phyloP scores from a whole-genome alignment of 2,888 invertebrate species.

The Gnatocerus cornutus region DNA sequence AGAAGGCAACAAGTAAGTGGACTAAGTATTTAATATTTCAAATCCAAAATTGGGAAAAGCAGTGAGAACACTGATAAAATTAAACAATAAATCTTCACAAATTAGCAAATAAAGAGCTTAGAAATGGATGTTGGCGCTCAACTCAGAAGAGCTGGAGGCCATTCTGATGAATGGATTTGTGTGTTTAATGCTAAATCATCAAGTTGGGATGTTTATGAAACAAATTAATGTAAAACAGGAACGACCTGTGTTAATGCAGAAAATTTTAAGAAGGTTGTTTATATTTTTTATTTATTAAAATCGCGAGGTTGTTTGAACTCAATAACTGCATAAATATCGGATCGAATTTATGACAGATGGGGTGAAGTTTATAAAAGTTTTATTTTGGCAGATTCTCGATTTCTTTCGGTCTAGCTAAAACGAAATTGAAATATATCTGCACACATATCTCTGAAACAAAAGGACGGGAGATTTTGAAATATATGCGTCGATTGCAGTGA shows the following conservation, averaged over 20 bases:
- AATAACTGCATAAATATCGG: slow-evolving; percentile 32
- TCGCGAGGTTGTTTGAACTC: slow-evolving; percentile 7
- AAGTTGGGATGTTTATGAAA: slow-evolving; percentile 33
- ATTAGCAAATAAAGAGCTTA: slow-evolving; percentile 43
- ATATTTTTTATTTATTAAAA: slow-evolving; percentile 12
- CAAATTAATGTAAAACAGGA: slow-evolving; percentile 20
- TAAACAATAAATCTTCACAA: slow-evolving; percentile 37
- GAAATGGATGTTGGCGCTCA: slow-evolving; percentile 26
- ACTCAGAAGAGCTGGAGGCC: slow-evolving; percentile 21
- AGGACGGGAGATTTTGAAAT: slow-evolving; percentile 51
- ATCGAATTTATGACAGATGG: slow-evolving; percentile 44
- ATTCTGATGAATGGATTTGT: slow-evolving; percentile 35
- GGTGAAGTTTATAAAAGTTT: slow-evolving; percentile 46
- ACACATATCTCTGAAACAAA: slow-evolving; percentile 43
- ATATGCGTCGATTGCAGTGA: slow-evolving; percentile 56
- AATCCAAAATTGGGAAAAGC: slow-evolving; percentile 26
- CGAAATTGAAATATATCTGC: slow-evolving; percentile 50
- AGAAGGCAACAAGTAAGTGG: slow-evolving; percentile 16
- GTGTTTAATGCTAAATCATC: slow-evolving; percentile 37
- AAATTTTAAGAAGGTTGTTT: background rate
- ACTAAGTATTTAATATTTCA: slow-evolving; percentile 30
- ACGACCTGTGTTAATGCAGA: background rate
- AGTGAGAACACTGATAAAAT: slow-evolving; percentile 28
- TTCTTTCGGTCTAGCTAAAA: slow-evolving; percentile 38
- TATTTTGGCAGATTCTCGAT: slow-evolving; percentile 45